phyloP scores from a whole-genome alignment of 2,113 vertebrate genomes.

The Chauna torquata region DNA sequence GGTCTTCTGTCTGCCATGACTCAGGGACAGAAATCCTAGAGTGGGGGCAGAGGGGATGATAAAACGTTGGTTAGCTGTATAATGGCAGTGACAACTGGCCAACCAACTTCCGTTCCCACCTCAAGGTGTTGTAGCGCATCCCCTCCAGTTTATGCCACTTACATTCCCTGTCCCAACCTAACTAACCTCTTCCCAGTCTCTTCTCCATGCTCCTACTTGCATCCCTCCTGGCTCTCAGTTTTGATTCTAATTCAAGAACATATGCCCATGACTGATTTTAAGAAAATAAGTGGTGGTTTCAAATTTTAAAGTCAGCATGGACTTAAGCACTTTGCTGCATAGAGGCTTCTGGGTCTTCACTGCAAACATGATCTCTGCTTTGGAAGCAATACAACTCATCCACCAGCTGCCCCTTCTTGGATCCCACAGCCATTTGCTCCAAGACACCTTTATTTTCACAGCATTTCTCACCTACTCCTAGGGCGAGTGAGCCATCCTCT shows the following conservation, averaged over 20 bases:
- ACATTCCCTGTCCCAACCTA: neutral
- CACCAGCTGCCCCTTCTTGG: neutral
- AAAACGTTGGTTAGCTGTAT: slow-evolving; percentile 56
- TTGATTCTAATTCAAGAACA: neutral
- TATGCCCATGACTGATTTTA: neutral
- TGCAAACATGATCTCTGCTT: neutral
- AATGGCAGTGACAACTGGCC: slow-evolving; percentile 41
- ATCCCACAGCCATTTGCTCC: neutral
- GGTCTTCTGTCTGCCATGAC: slow-evolving; percentile 99
- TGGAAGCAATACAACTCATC: neutral
- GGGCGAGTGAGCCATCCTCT: neutral
- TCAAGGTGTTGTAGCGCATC: neutral
- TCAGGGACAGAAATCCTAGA: slow-evolving; percentile 94
- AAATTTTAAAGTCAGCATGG: neutral
- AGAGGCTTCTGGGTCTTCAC: neutral
- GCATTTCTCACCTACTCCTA: neutral
- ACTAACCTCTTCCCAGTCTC: neutral
- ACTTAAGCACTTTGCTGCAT: neutral
- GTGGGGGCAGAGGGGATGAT: slow-evolving; percentile 40
- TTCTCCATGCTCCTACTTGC: neutral
- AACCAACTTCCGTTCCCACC: slow-evolving; percentile 53
- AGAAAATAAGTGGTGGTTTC: neutral
- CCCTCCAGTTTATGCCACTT: neutral
- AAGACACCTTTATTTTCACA: neutral
- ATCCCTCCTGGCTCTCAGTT: neutral